Evolutionary conservation across 2,888 invertebrate species (phyloP), one percentile per base, ranked within the genome.

Genomic region (Dasypogon diadema): DNA sequence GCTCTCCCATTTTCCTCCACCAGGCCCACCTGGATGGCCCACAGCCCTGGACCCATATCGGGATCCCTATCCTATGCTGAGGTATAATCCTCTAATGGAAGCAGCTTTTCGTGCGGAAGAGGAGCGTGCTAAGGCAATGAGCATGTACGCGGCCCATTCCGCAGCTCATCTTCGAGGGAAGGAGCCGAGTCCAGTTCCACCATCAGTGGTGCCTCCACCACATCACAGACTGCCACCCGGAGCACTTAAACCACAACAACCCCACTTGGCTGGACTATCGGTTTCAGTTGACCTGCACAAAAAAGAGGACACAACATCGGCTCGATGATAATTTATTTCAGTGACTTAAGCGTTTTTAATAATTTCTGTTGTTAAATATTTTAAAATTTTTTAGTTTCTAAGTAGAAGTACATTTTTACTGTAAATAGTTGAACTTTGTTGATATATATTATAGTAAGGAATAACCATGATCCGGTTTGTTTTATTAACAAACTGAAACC

Each of bases 81-180:
- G 93, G 74, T 93, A 93, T 84, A 93, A 93, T 83, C 93, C 94
- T 18, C 87, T 94, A 34, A 91, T 94, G 87, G 93, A 93, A 81
- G 93, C 92, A 12, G 92, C 92, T 18, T 90, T 92, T 83, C 89
- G 93, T 74, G 92, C 91, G 56, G 93, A 93, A 83, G 93, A 94
- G 81, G 92, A 94, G 84, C 90, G 93, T 77, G 92, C 91, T 51
- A 94, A 93, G 85, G 90, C 93, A 82, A 90, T 92, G 82, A 90
- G 89, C 80, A 90, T 92, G 78, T 93, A 93, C 86, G 89, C 90
- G 75, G 89, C 89, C 75, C 91, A 91, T 81, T 85, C 85, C 2
- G 84, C 85, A 3, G 82, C 83, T 2, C 85, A 86, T 81, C 79
- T 86, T 58, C 83, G 86, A 14, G 83, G 83, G 42, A 86, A 86